Evolutionary conservation across 2,888 invertebrate genomes (phyloP).

Genomic region (Caenorhabditis panamensis): DNA sequence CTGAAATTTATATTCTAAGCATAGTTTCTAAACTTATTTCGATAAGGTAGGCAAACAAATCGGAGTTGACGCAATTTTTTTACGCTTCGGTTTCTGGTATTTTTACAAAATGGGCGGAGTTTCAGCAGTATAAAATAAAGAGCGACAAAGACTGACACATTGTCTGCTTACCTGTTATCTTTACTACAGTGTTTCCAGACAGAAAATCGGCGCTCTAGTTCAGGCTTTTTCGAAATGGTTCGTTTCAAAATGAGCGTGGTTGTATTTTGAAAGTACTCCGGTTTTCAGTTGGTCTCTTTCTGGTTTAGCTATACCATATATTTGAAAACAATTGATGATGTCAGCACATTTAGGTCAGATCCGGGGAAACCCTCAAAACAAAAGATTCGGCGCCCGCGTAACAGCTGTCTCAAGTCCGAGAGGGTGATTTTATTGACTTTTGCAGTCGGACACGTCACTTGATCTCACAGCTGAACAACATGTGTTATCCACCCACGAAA

Average conservation of each 20-base stretch:
- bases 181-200: not conserved
- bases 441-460: not conserved
- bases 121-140: not conserved
- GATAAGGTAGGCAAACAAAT: no score
- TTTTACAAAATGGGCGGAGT: not conserved
- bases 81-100: not conserved
- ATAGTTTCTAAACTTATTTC: no score
- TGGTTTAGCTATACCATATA: not conserved
- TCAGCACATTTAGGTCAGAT: not conserved
- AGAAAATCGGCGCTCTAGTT: not conserved
- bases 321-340: not conserved
- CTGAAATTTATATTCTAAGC: no score
- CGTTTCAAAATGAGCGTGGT: no score
- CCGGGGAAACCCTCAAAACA: not conserved
- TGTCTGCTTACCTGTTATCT: not conserved
- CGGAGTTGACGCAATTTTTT: no score
- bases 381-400: not conserved
- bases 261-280: not conserved
- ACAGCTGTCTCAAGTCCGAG: not conserved
- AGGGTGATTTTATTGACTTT: not conserved
- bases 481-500: conserved; percentile 3
- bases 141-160: not conserved
- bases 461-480: not conserved
- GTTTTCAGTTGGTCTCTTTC: not conserved
- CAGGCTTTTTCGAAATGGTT: not conserved